These are phyloP conservation scores for Eulemur coronatus DNA, from an alignment of 2,797 vertebrate genomes.

Conservation along the genomic window DNA sequence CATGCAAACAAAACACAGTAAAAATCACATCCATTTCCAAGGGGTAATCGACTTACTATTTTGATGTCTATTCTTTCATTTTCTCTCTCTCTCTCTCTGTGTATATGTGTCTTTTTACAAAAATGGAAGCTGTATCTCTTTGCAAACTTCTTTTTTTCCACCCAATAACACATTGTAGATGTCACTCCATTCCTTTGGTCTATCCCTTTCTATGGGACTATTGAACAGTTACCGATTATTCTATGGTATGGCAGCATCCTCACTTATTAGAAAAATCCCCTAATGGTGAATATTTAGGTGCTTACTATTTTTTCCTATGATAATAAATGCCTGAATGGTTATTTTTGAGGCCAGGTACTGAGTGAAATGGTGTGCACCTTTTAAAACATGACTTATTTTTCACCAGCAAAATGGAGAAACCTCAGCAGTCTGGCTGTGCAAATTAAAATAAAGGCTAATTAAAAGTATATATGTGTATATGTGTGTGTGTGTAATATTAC, in stretches of 20 bases:
- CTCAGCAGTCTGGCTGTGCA: not conserved
- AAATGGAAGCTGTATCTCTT: not conserved
- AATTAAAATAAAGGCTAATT: not conserved
- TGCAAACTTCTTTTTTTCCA: not conserved
- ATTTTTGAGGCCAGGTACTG: not conserved
- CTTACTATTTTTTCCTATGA: not conserved
- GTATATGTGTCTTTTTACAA: not conserved
- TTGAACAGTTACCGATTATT: not conserved
- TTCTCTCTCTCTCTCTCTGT: accelerated
- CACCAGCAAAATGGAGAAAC: not conserved
- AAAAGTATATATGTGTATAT: not conserved
- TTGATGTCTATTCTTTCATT: not conserved
- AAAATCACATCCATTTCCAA: not conserved
- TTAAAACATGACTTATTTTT: not conserved
- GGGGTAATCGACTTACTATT: not conserved
- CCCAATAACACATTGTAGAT: not conserved
- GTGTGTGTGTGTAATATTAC: not conserved
- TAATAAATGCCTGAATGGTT: not conserved
- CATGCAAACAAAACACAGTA: not conserved
- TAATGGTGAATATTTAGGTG: not conserved
- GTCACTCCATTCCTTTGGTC: not conserved
- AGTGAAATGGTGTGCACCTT: not conserved
- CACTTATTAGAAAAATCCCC: not conserved
- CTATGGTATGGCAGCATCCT: not conserved
- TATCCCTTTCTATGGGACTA: not conserved